Evolutionary conservation across 1,140 invertebrate species (phyloP).

Genomic region (Drosophila gunungcola): DNA sequence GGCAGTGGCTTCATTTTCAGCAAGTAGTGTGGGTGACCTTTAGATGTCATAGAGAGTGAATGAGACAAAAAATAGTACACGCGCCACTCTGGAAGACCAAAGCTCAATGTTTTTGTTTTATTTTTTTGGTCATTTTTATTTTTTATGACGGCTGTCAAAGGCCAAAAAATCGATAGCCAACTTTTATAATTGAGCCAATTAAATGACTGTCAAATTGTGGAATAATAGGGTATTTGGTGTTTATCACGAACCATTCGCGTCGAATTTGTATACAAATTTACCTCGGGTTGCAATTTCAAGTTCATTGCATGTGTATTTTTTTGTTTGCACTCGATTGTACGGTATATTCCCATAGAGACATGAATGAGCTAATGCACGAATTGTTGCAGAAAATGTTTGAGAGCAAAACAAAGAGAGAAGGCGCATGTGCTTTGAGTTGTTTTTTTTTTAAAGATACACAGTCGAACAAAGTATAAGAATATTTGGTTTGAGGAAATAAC

Average conservation of each 20-base stretch:
- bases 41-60: slow-evolving; percentile 69
- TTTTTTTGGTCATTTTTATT: slow-evolving; percentile 9
- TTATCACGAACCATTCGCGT: neutral
- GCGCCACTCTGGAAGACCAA: slow-evolving; percentile 68
- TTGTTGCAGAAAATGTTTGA: slow-evolving; percentile 19
- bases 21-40: slow-evolving; percentile 61
- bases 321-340: slow-evolving; percentile 31
- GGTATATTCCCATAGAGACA: slow-evolving; percentile 19
- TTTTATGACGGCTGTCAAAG: slow-evolving; percentile 44
- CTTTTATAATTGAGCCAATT: slow-evolving; percentile 43
- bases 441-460: neutral
- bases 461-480: neutral
- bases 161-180: slow-evolving; percentile 65
- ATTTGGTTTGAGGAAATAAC: no score
- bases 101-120: slow-evolving; percentile 39
- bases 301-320: slow-evolving; percentile 52
- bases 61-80: slow-evolving; percentile 31
- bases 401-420: slow-evolving; percentile 22
- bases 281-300: slow-evolving; percentile 55
- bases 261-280: slow-evolving; percentile 9
- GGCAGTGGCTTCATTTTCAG: slow-evolving; percentile 36
- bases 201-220: neutral
- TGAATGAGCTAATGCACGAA: slow-evolving; percentile 46
- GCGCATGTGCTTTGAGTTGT: slow-evolving; percentile 29
- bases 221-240: slow-evolving; percentile 22